These are phyloP conservation scores for Microcebus ravelobensis DNA, from an alignment of 2,113 vertebrate genomes.

Conservation along the genomic window DNA sequence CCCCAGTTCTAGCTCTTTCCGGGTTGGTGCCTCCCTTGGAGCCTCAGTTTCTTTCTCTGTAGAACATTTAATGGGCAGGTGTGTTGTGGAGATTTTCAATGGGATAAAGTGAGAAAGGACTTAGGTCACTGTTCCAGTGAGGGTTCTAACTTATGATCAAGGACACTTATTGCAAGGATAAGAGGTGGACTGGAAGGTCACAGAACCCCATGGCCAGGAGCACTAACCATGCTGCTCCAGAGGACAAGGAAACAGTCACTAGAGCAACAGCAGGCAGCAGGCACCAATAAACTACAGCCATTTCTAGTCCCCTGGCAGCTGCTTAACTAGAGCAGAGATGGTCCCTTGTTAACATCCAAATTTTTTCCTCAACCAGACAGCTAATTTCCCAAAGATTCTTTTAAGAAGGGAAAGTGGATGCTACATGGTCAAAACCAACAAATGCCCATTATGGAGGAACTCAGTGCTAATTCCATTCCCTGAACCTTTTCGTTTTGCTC, in stretches of 20 bases:
- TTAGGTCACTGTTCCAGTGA: background rate
- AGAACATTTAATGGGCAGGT: background rate
- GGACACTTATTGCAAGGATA: background rate
- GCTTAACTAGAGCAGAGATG: background rate
- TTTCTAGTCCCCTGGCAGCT: background rate
- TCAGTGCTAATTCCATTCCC: background rate
- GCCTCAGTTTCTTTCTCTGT: background rate
- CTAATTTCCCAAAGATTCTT: background rate
- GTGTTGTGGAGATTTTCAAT: background rate
- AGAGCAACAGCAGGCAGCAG: background rate
- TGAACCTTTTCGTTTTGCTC: constrained; percentile 21
- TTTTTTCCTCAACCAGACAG: background rate
- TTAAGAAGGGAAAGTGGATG: background rate
- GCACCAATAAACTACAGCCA: background rate
- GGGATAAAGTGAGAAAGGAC: background rate
- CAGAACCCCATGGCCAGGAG: background rate
- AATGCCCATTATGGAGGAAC: background rate
- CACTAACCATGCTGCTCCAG: background rate
- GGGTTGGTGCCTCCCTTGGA: background rate
- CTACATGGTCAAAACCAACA: background rate
- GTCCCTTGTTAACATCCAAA: background rate
- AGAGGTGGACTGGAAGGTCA: background rate
- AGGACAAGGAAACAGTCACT: background rate
- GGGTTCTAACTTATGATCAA: background rate
- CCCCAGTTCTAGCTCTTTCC: background rate